Evolutionary conservation across 2,113 vertebrate species (phyloP).

Genomic region (Psilopogon haemacephalus): DNA sequence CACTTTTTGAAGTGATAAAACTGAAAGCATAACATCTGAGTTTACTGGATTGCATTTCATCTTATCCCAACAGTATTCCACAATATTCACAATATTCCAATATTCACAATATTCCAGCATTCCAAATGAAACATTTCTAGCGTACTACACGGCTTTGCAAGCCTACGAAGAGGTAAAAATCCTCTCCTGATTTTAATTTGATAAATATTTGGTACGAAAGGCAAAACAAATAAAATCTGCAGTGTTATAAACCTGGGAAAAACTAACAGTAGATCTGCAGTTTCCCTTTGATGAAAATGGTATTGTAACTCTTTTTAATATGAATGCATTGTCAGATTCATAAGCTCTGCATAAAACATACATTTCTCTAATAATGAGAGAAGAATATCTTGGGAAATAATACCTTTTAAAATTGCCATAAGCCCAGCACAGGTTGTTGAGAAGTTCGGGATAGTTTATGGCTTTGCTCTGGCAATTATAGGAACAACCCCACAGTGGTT

Average conservation of each 20-base stretch:
- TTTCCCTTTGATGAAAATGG: conserved; percentile 36
- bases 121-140: neutral
- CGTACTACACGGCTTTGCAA: neutral
- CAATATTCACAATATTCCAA: neutral
- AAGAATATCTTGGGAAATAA: conserved; percentile 28
- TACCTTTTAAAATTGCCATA: conserved; percentile 9
- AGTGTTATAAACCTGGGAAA: neutral
- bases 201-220: conserved; percentile 17
- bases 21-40: neutral
- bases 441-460: conserved; percentile 19
- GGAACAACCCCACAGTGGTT: neutral
- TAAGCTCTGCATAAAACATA: conserved; percentile 31
- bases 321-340: conserved; percentile 17
- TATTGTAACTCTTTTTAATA: conserved; percentile 48
- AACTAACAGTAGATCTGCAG: neutral
- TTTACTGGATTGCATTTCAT: neutral
- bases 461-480: neutral
- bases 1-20: neutral
- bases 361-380: conserved; percentile 39
- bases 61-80: neutral
- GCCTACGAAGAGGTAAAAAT: neutral
- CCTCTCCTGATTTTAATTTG: neutral
- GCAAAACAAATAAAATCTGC: neutral
- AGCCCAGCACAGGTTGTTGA: conserved; percentile 2
- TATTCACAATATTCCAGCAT: neutral